Conservation (phyloP, 2,888 invertebrate genomes). For the Cheilosia impressa region DNA sequence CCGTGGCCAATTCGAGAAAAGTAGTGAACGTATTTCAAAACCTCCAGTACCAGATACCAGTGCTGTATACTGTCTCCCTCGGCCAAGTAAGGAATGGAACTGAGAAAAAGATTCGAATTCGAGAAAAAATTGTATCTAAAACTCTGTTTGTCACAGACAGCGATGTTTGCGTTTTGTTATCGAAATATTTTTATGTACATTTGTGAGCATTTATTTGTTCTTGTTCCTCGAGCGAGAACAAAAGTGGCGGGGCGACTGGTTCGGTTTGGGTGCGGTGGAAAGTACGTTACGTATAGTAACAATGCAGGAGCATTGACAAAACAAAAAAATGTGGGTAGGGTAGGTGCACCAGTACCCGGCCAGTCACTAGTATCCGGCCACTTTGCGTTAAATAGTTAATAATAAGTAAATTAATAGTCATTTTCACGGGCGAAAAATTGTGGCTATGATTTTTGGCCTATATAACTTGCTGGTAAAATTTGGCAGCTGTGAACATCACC, state of each 20-base stretch:
- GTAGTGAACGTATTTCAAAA: conserved; percentile 26
- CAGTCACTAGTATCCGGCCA: too few relatives aligned
- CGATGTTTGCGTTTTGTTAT: conserved; percentile 68
- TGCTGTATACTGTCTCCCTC: conserved; percentile 11
- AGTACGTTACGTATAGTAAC: conserved; percentile 40
- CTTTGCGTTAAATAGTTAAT: too few relatives aligned
- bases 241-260: not conserved
- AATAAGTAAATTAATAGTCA: too few relatives aligned
- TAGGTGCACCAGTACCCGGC: too few relatives aligned
- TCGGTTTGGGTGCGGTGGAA: not conserved
- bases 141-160: conserved; percentile 11
- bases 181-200: conserved; percentile 8
- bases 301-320: conserved; percentile 51
- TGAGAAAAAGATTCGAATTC: conserved; percentile 21
- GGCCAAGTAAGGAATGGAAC: conserved; percentile 31
- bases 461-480: too few relatives aligned
- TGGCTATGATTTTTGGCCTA: too few relatives aligned
- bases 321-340: conserved; percentile 45
- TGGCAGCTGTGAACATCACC: too few relatives aligned
- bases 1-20: conserved; percentile 3
- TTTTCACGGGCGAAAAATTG: too few relatives aligned
- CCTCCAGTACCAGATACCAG: not conserved
- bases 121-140: conserved; percentile 12
- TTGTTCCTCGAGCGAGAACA: conserved; percentile 6
- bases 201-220: conserved; percentile 16